phyloP scores from a whole-genome alignment of 2,797 vertebrate species.

The Megalops cyprinoides region DNA sequence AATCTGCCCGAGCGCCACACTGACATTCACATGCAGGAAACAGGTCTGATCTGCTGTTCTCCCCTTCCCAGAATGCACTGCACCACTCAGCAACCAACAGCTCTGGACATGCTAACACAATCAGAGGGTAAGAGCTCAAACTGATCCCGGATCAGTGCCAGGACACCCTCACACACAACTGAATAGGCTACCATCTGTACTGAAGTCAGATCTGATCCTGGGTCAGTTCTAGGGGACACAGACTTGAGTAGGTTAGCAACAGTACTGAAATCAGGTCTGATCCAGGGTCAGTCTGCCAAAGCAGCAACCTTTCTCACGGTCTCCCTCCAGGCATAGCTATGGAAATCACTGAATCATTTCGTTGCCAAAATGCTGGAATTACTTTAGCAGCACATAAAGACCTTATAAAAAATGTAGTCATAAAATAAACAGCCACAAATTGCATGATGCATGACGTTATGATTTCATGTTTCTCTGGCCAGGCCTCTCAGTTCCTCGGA shows the following conservation, averaged over 20 bases:
- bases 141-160: no score
- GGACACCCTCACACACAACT: conserved; percentile 32
- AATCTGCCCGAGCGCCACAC: no score
- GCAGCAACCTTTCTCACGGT: conserved; percentile 43
- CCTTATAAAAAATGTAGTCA: conserved; percentile 77
- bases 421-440: conserved; percentile 81
- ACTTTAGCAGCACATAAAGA: conserved; percentile 77
- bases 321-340: conserved; percentile 65
- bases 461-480: conserved; percentile 72
- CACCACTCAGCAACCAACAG: conserved; percentile 27
- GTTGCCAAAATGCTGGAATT: conserved; percentile 69
- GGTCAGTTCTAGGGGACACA: no score
- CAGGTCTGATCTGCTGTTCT: neutral
- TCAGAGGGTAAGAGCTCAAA: no score
- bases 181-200: no score
- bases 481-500: no score
- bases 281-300: no score
- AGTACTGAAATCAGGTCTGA: no score
- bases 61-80: conserved; percentile 18
- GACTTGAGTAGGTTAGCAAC: no score
- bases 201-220: no score
- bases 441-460: conserved; percentile 79
- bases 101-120: conserved; percentile 1
- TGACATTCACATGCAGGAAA: conserved; percentile 27
- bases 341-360: conserved; percentile 72